These are phyloP conservation scores for Lethocerus indicus DNA, from an alignment of 1,140 invertebrate species.

Conservation along the genomic window DNA sequence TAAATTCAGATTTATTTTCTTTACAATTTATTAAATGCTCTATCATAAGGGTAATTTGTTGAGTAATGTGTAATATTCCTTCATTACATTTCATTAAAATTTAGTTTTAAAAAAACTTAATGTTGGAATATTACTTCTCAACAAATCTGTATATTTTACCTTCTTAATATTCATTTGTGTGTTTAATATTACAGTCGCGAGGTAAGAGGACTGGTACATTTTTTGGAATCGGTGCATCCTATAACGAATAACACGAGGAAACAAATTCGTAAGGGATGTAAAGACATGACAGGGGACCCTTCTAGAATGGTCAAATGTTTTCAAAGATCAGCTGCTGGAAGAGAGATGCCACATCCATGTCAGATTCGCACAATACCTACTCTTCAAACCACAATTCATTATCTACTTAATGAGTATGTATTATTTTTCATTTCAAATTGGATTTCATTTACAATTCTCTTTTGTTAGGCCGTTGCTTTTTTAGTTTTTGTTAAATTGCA, in stretches of 20 bases:
- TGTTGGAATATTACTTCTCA: no score
- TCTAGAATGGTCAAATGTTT: slow-evolving; percentile 4
- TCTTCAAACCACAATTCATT: slow-evolving; percentile 7
- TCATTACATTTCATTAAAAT: no score
- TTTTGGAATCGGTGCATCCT: not conserved
- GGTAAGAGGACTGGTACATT: slow-evolving; percentile 7
- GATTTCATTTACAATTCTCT: no score
- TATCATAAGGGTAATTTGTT: no score
- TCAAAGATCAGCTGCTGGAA: slow-evolving; percentile 10
- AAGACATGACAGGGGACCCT: not conserved
- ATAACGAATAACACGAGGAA: not conserved
- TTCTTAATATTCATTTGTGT: no score
- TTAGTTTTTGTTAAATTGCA: no score
- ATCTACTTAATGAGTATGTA: slow-evolving; percentile 10
- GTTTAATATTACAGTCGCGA: not conserved
- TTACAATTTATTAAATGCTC: no score
- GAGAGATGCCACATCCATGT: not conserved
- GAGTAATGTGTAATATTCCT: no score
- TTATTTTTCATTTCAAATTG: slow-evolving; percentile 2
- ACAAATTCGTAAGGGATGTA: not conserved
- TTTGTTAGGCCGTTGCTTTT: no score
- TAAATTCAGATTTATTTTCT: no score
- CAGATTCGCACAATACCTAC: slow-evolving; percentile 1
- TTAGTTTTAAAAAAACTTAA: no score
- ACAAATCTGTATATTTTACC: no score